A percentile compares a stretch with the other conserved stretches of the same genome.
Evolutionary conservation across 2,888 invertebrate genomes (phyloP).

Genomic region (Athripsodes cinereus): DNA sequence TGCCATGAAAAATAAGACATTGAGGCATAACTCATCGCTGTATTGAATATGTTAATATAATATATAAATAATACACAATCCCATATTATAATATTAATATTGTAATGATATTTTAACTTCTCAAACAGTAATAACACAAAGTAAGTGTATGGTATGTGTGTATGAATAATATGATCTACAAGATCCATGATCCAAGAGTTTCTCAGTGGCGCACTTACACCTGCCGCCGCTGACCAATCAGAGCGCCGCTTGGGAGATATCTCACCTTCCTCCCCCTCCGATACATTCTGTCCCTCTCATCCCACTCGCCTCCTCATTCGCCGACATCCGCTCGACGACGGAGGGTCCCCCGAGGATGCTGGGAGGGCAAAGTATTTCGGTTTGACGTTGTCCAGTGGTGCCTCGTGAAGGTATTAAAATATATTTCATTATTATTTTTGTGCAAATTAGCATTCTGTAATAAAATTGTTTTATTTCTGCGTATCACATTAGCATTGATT

Average conservation of each 20-base stretch:
- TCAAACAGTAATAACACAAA: no score
- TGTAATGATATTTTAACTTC: no score
- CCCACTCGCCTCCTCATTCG: slow-evolving; percentile 7
- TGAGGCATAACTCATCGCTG: no score
- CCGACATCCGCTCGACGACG: slow-evolving; percentile 7
- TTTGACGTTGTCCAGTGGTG: slow-evolving; percentile 1
- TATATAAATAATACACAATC: no score
- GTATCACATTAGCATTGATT: no score
- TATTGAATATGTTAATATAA: no score
- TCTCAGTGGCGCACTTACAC: slow-evolving; percentile 19
- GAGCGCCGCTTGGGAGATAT: background rate
- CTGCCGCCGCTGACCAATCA: slow-evolving; percentile 26
- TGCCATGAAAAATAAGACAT: no score
- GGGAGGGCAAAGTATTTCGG: background rate
- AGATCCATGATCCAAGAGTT: background rate
- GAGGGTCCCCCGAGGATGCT: slow-evolving; percentile 8
- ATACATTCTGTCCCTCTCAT: slow-evolving; percentile 1
- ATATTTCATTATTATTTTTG: background rate
- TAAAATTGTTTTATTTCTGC: no score
- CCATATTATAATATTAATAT: no score
- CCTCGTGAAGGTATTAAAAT: background rate
- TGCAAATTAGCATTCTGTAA: background rate
- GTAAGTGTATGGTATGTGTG: no score
- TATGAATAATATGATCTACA: no score
- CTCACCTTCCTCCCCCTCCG: slow-evolving; percentile 5